These are phyloP conservation scores for Lepus americanus DNA, from an alignment of 2,113 vertebrate species.

Conservation along the genomic window DNA sequence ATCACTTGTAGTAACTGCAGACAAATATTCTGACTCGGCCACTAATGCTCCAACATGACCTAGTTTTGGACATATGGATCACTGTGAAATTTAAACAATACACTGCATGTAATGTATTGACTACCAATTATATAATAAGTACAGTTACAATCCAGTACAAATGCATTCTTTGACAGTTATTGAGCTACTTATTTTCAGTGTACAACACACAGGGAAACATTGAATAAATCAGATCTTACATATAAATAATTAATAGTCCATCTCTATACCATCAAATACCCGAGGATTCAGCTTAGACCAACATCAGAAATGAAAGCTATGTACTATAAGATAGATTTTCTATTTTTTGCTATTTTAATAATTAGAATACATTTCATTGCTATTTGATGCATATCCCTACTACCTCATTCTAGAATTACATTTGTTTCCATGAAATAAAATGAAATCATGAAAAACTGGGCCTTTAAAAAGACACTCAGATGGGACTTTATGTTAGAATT, in stretches of 20 bases:
- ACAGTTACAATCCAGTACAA: not conserved
- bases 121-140: not conserved
- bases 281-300: not conserved
- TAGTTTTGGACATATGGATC: not conserved
- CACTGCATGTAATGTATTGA: not conserved
- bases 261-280: not conserved
- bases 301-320: not conserved
- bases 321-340: not conserved
- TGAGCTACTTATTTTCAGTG: not conserved
- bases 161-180: not conserved
- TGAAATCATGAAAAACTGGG: not conserved
- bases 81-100: not conserved
- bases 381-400: not conserved
- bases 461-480: conserved; percentile 52
- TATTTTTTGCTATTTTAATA: conserved; percentile 20
- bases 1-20: not conserved
- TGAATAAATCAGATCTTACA: not conserved
- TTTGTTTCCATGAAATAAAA: conserved; percentile 52
- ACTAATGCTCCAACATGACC: not conserved
- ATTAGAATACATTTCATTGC: not conserved
- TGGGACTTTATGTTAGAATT: not conserved
- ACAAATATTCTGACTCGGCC: not conserved
- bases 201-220: not conserved
- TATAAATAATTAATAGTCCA: not conserved
- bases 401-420: not conserved